Base-by-base conservation (phyloP, 30 jellyfish, hydroid and myxozoan genomes). In the Clytia hemisphaerica region DNA sequence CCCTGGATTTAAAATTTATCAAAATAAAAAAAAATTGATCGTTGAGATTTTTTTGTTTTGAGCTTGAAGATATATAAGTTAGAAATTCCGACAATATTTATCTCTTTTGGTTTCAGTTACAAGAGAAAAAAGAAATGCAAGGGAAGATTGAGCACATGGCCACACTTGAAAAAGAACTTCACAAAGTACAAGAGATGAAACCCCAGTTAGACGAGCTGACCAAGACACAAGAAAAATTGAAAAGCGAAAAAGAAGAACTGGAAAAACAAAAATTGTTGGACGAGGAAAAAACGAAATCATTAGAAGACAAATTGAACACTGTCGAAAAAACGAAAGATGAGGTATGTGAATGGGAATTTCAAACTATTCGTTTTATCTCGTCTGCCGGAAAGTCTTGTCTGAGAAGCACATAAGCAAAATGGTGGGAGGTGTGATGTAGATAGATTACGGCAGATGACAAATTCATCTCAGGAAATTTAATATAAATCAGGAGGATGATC, bases 81-180 rank as follows among this genome's bases (percentile, higher is more conserved):
- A 7, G 53, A 16, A 40, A 40, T 40, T 9, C n/a, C n/a, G 16
- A 40, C 53, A 40, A 40, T 9, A 7, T 51, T 51, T 10, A 31
- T 7, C 69, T 30, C 4, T 35, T 53, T 35, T 26, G 27, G 45
- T 28, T 30, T 10, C 40, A 84, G 94, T 21, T 42, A 36, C 77
- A 84, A 61, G 96, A 78, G 58, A 63, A 76, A 37, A 78, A 78
- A 69, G 26, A 3, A 16, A 26, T 86, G 74, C 37, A 44, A 37
- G 48, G 28, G 44, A 86, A 73, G 47, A 92, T 75, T 2, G 35
- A 38, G 32, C 80, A 67, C 3, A 34, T 86, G 82, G 85, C 48
- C 26, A 44, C 60, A 10, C 65, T 79, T 22, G 94, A 78, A 49
- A 71, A 78, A 42, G 96, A 86, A 55, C 47, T 79, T 77, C 37